A percentile compares a stretch with the other conserved stretches of the same genome.
These are phyloP conservation scores for Lagopus leucura DNA, from an alignment of 2,113 vertebrate genomes.

Conservation along the genomic window DNA sequence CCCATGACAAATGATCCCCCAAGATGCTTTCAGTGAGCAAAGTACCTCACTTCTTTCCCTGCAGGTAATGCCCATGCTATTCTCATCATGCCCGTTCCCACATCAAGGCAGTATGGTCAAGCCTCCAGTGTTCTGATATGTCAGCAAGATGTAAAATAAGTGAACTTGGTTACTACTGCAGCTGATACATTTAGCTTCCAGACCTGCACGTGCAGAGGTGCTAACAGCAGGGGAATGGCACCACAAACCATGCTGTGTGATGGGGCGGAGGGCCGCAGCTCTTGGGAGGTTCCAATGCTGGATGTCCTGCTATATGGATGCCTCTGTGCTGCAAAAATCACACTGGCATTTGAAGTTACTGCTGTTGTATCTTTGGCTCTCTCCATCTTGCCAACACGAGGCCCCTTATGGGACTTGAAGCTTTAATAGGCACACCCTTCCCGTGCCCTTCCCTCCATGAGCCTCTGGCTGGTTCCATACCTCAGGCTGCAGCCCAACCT, in stretches of 20 bases:
- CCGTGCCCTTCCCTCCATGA: background rate
- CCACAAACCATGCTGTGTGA: background rate
- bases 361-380: background rate
- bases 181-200: background rate
- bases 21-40: background rate
- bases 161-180: background rate
- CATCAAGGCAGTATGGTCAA: background rate
- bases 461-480: background rate
- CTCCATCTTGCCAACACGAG: background rate
- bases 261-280: no score
- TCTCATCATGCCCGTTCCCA: background rate
- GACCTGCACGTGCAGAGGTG: background rate
- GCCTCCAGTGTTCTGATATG: background rate
- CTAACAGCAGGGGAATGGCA: background rate
- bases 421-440: fast-evolving
- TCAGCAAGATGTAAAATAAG: background rate
- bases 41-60: background rate
- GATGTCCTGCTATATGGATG: background rate
- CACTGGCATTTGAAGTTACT: background rate
- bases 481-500: background rate
- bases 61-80: background rate
- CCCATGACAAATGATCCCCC: background rate
- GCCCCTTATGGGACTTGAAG: fast-evolving
- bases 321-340: background rate
- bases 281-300: background rate